These are phyloP conservation scores for Chirona hameri DNA, from an alignment of 2,888 invertebrate genomes.

Conservation along the genomic window DNA sequence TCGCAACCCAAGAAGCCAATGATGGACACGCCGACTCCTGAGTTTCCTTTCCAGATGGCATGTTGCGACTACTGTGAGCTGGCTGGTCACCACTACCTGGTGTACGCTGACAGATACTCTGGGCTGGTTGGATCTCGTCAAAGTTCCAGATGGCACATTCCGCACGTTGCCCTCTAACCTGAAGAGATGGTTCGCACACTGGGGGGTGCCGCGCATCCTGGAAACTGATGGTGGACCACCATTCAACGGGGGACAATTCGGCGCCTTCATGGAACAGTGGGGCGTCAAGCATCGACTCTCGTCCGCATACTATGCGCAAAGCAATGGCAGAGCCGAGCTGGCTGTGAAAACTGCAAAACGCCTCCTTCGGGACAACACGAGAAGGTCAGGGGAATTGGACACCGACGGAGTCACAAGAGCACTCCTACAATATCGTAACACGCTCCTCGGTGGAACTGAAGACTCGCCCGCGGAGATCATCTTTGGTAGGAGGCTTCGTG, in stretches of 20 bases:
- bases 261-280: neutral
- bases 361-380: neutral
- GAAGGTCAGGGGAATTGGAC: neutral
- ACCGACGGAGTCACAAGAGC: neutral
- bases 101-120: neutral
- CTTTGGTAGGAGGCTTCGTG: neutral
- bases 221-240: neutral
- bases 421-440: neutral
- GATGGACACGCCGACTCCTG: neutral
- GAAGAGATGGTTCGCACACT: neutral
- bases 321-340: neutral
- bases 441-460: neutral
- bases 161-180: neutral
- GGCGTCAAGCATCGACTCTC: neutral
- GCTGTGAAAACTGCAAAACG: neutral
- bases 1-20: neutral
- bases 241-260: neutral
- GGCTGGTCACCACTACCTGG: neutral
- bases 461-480: neutral
- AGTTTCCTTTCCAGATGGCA: neutral
- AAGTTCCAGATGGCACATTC: neutral
- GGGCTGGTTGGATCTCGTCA: neutral
- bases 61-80: neutral
- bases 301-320: neutral
- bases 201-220: neutral